These are phyloP conservation scores for Epinotia demarniana DNA, from an alignment of 2,888 invertebrate species.

Conservation along the genomic window DNA sequence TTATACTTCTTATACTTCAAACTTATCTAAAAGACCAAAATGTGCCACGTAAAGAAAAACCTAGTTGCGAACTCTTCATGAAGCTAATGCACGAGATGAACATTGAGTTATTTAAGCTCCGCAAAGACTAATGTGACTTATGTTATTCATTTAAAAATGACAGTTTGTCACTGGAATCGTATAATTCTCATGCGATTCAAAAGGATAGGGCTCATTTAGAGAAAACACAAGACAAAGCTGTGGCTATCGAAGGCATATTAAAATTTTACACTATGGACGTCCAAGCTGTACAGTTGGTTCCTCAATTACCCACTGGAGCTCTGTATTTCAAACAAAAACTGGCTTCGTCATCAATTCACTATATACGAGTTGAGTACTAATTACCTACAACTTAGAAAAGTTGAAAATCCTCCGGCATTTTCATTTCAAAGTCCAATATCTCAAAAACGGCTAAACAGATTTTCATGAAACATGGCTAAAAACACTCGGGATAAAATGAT, in stretches of 20 bases:
- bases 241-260: conserved; percentile 13
- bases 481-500: too few species aligned
- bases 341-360: conserved; percentile 28
- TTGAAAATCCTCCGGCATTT: too few species aligned
- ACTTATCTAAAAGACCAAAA: conserved; percentile 17
- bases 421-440: too few species aligned
- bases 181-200: conserved; percentile 3
- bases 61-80: conserved; percentile 22
- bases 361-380: conserved; percentile 21
- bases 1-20: too few species aligned
- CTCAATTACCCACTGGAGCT: conserved; percentile 8
- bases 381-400: too few species aligned
- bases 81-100: conserved; percentile 18
- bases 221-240: conserved; percentile 20
- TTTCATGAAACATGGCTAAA: too few species aligned
- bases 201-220: conserved; percentile 23
- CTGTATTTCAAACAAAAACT: conserved; percentile 17
- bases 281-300: conserved; percentile 18
- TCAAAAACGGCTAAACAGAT: too few species aligned
- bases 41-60: conserved; percentile 17
- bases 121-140: conserved; percentile 12
- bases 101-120: conserved; percentile 7
- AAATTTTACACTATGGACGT: conserved; percentile 18
- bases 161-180: conserved; percentile 16
- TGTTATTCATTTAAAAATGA: conserved; percentile 32